Base-by-base conservation (phyloP, 2,888 invertebrate genomes). In the Meloe dianella region DNA sequence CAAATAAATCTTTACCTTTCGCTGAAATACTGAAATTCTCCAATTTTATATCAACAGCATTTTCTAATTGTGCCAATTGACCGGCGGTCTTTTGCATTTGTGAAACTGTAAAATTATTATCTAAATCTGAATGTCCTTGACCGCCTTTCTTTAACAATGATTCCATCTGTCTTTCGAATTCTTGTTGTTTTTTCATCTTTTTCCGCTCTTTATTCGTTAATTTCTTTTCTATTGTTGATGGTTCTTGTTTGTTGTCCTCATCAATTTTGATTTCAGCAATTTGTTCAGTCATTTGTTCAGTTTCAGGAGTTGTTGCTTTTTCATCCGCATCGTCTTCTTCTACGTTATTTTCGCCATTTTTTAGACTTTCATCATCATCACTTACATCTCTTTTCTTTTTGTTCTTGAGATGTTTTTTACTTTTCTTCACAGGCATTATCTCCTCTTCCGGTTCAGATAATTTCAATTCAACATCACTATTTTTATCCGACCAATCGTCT, bases 21-120 rank as follows among this genome's bases (percentile, higher is more conserved):
- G 99, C 99, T 22, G 96, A 91, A 75, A 99, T 99, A 66, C 96
- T 96, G 82, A 99, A 99, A 84, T 96, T 97, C 80, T 99, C 98
- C 17, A 97, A 94, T 88, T 98, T 98, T 61, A 99, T 98, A 83
- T 98, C 98, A 12, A 96, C 93, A 0, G 98, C 97, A 82, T 96
- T 93, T 80, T 98, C 98, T 74, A 94, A 79, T 38, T 93, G 91
- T 51, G 91, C 90, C 84, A 92, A 88, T 80, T 94, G 92, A 75
- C 91, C 91, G 24, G 90, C 90, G 71, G 89, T 87, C 82, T 91
- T 91, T 86, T 90, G 89, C 75, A 90, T 88, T 87, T 92, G 93
- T 5, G 98, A 98, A 70, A 99, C 94, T 4, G 98, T 96, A 81
- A 99, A 99, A 84, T 98, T 98, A 41, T 93, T 92, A 66, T 94